Evolutionary conservation across 1,140 invertebrate species (phyloP).

Genomic region (Drosophila ficusphila): DNA sequence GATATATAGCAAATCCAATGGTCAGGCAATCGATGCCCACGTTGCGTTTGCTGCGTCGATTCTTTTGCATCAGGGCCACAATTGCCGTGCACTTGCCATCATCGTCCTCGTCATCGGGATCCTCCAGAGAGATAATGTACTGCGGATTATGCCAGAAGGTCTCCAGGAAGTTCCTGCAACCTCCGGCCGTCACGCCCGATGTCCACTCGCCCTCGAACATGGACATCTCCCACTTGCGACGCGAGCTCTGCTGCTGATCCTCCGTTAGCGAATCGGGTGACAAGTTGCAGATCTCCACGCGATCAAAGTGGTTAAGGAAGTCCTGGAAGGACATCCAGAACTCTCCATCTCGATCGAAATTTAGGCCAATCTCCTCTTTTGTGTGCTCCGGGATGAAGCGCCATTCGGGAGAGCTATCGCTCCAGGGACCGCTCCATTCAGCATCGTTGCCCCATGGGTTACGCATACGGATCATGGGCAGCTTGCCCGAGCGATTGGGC

Average conservation of each 20-base stretch:
- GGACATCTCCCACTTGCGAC: conserved; percentile 96
- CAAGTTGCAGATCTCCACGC: conserved; percentile 97
- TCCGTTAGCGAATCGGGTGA: conserved; percentile 96
- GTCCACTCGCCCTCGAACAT: conserved; percentile 97
- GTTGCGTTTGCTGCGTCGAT: conserved; percentile 94
- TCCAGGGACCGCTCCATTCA: conserved; percentile 99
- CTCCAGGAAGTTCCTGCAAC: conserved; percentile 98
- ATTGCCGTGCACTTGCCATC: conserved; percentile 97
- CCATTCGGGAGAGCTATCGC: conserved; percentile 97
- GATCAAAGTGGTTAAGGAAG: conserved; percentile 89
- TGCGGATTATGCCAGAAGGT: conserved; percentile 99
- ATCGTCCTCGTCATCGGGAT: conserved; percentile 96
- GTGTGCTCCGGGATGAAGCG: conserved; percentile 94
- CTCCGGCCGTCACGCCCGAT: conserved; percentile 95
- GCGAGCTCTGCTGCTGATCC: conserved; percentile 87
- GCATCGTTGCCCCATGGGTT: conserved; percentile 99
- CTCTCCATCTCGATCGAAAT: conserved; percentile 98
- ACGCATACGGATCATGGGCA: conserved; percentile 92
- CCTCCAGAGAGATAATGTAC: conserved; percentile 94
- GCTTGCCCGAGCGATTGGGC: conserved; percentile 91
- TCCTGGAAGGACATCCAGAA: conserved; percentile 98
- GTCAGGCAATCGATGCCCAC: conserved; percentile 96
- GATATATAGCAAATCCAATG: conserved; percentile 98
- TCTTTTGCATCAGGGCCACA: conserved; percentile 97
- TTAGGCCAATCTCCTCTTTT: conserved; percentile 95